Percentiles rank a stretch among this genome's conserved stretches.
Conservation (phyloP, 2,888 invertebrate species). For the Empis livida region DNA sequence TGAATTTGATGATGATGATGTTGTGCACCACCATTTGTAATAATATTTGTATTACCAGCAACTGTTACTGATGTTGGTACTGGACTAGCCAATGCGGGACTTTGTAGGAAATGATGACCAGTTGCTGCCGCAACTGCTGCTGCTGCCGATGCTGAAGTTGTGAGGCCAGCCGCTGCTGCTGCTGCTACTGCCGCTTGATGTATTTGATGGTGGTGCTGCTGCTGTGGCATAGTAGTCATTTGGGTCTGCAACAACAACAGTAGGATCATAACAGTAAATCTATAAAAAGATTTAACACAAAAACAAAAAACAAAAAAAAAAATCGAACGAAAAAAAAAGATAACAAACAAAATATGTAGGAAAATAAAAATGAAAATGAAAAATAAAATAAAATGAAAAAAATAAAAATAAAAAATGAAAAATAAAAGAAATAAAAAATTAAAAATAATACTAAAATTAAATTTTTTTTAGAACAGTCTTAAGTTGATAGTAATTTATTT, state of each 20-base stretch:
- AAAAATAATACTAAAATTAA: neutral
- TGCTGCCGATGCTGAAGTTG: conserved; percentile 13
- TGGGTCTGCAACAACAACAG: conserved; percentile 31
- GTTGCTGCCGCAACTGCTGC: conserved; percentile 24
- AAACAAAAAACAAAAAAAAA: conserved; percentile 11
- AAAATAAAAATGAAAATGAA: neutral
- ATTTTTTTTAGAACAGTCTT: neutral
- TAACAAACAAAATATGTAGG: neutral
- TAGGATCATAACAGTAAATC: conserved; percentile 2
- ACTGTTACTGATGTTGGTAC: conserved; percentile 31
- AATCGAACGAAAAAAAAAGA: neutral
- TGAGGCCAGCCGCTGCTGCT: conserved; percentile 29
- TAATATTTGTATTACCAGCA: conserved; percentile 37
- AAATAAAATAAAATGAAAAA: neutral
- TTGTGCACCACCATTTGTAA: conserved; percentile 18
- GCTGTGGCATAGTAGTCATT: conserved; percentile 35
- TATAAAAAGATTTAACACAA: conserved; percentile 10
- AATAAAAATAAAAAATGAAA: neutral
- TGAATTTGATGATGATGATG: neutral
- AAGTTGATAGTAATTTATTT: no score
- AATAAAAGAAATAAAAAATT: neutral
- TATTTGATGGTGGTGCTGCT: conserved; percentile 37
- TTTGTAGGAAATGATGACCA: conserved; percentile 75
- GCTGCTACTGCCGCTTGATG: conserved; percentile 39
- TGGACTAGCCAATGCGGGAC: conserved; percentile 85